These are phyloP conservation scores for Neomorphus geoffroyi DNA, from an alignment of 2,797 vertebrate species.

Conservation along the genomic window DNA sequence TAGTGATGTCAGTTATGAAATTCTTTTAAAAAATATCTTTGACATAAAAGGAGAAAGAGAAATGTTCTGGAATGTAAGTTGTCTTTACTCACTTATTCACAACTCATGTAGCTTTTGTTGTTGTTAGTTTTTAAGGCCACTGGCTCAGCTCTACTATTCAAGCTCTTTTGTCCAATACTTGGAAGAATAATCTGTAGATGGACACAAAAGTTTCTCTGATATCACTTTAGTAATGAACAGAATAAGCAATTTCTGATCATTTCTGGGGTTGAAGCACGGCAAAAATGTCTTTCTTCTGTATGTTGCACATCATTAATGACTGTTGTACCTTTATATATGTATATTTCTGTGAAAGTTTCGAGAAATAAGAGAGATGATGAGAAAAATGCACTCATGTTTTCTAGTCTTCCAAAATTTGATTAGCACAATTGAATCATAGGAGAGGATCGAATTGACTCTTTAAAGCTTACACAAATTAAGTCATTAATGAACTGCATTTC, in stretches of 20 bases:
- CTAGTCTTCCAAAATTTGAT: not conserved
- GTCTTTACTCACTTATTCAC: not conserved
- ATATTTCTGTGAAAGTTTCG: not conserved
- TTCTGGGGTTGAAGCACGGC: not conserved
- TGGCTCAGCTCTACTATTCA: not conserved
- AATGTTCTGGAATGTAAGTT: not conserved
- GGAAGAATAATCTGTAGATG: not conserved
- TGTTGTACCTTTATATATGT: not conserved
- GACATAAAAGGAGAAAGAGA: not conserved
- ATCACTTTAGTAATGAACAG: not conserved
- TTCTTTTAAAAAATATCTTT: not conserved
- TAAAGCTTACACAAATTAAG: not conserved
- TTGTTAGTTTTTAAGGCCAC: not conserved
- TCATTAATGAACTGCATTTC: not conserved
- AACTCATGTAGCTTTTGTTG: not conserved
- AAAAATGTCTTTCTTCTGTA: not conserved
- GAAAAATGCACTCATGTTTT: not conserved
- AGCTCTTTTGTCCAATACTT: not conserved
- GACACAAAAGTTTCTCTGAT: not conserved
- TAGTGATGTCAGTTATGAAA: not conserved
- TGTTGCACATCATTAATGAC: not conserved
- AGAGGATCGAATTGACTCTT: not conserved
- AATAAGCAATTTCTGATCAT: not conserved
- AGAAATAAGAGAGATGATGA: not conserved
- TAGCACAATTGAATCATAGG: not conserved